These are phyloP conservation scores for Atta colombica DNA, from an alignment of 1,140 invertebrate genomes.

Conservation along the genomic window DNA sequence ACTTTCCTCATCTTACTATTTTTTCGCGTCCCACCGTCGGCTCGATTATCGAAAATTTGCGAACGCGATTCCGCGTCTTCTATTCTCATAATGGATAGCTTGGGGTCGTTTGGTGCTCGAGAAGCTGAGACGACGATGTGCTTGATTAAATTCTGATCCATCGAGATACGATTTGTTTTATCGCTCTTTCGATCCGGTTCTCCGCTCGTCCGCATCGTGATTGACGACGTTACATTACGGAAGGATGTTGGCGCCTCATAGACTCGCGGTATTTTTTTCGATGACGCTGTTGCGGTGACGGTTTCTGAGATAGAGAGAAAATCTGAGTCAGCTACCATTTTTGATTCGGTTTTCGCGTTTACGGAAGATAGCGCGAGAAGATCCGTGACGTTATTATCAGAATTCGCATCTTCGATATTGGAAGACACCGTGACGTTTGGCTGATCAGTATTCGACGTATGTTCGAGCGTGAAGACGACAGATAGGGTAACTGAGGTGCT, in stretches of 20 bases:
- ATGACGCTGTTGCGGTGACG: neutral
- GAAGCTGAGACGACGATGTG: constrained; percentile 19
- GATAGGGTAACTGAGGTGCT: constrained; percentile 42
- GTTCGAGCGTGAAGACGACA: constrained; percentile 34
- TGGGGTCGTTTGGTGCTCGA: neutral
- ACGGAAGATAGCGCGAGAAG: constrained; percentile 15
- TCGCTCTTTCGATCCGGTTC: constrained; percentile 29
- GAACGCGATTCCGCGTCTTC: constrained; percentile 21
- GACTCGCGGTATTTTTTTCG: constrained; percentile 17
- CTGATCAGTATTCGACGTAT: constrained; percentile 39
- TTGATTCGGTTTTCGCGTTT: constrained; percentile 15
- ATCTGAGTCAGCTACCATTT: neutral
- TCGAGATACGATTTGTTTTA: constrained; percentile 46
- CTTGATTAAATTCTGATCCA: constrained; percentile 67
- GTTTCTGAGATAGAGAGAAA: neutral
- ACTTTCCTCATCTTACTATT: constrained; percentile 52
- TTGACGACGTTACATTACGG: constrained; percentile 51
- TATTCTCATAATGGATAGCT: constrained; percentile 54
- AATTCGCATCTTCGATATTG: constrained; percentile 45
- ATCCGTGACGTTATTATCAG: constrained; percentile 16
- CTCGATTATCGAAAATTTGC: constrained; percentile 62
- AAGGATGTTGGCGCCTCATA: constrained; percentile 68
- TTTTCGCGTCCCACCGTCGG: constrained; percentile 21
- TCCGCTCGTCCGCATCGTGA: constrained; percentile 6
- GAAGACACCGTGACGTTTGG: constrained; percentile 56